Evolutionary conservation across 2,113 vertebrate species (phyloP).

Genomic region (Rousettus leschenaultii): DNA sequence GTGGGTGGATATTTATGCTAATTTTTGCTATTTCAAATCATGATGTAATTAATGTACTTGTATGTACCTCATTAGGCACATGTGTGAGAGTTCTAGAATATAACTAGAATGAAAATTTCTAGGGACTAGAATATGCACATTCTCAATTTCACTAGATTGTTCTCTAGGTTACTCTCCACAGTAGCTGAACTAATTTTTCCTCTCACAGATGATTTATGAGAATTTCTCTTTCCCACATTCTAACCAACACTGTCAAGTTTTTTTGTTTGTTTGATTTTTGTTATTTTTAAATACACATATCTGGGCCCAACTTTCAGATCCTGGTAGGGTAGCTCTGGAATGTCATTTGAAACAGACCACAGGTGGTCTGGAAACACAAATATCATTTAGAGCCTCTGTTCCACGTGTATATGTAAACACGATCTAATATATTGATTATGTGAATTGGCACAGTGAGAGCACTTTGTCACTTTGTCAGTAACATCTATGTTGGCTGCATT

Average conservation of each 20-base stretch:
- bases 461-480: background rate
- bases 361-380: background rate
- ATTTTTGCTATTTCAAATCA: slow-evolving; percentile 12
- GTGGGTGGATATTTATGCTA: background rate
- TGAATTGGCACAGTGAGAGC: background rate
- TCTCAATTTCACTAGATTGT: background rate
- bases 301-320: background rate
- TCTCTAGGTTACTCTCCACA: background rate
- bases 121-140: background rate
- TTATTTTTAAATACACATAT: background rate
- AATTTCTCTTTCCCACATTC: background rate
- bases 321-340: background rate
- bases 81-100: background rate
- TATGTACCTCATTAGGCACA: background rate
- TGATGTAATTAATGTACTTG: background rate
- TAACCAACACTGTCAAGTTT: background rate
- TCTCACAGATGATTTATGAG: background rate
- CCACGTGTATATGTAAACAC: background rate
- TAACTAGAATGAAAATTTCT: background rate
- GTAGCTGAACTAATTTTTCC: background rate
- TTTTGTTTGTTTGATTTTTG: too few species aligned
- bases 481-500: background rate
- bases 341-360: background rate
- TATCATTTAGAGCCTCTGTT: background rate
- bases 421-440: background rate